Percentiles rank a stretch among this genome's conserved stretches.
Evolutionary conservation across 2,888 invertebrate species (phyloP).

Genomic region (Cordylochernes scorpioides): DNA sequence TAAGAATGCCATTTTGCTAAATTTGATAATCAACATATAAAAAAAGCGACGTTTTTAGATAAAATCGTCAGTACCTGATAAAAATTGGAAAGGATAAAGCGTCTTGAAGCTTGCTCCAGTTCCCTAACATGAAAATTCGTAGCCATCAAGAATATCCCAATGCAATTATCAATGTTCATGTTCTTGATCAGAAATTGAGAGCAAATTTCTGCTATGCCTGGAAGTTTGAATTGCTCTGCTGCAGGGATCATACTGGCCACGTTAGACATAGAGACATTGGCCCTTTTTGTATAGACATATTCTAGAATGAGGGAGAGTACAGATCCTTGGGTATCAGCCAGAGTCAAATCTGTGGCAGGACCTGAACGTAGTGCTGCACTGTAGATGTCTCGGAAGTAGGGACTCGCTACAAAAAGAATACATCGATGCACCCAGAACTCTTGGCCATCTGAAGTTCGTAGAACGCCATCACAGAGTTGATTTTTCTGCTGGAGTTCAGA

Average conservation of each 20-base stretch:
- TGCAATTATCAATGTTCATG: conserved; percentile 36
- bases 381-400: no score
- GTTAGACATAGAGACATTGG: conserved; percentile 34
- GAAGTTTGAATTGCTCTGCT: conserved; percentile 43
- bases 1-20: no score
- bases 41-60: no score
- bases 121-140: conserved; percentile 39
- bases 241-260: conserved; percentile 39
- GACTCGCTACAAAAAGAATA: conserved; percentile 41
- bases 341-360: conserved; percentile 31
- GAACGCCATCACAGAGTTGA: conserved; percentile 3
- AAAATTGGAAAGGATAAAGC: conserved; percentile 26
- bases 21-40: no score
- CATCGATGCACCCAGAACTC: conserved; percentile 38
- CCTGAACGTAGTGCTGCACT: conserved; percentile 38
- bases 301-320: conserved; percentile 35
- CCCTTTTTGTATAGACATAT: conserved; percentile 43
- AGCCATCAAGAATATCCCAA: conserved; percentile 41
- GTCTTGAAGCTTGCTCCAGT: conserved; percentile 26
- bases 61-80: no score
- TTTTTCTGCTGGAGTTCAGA: conserved; percentile 4
- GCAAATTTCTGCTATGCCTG: conserved; percentile 40
- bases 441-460: conserved; percentile 16
- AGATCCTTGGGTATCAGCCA: conserved; percentile 25
- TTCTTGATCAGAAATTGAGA: conserved; percentile 36